These are phyloP conservation scores for Ceyx cyanopectus DNA, from an alignment of 2,113 vertebrate genomes.

Conservation along the genomic window DNA sequence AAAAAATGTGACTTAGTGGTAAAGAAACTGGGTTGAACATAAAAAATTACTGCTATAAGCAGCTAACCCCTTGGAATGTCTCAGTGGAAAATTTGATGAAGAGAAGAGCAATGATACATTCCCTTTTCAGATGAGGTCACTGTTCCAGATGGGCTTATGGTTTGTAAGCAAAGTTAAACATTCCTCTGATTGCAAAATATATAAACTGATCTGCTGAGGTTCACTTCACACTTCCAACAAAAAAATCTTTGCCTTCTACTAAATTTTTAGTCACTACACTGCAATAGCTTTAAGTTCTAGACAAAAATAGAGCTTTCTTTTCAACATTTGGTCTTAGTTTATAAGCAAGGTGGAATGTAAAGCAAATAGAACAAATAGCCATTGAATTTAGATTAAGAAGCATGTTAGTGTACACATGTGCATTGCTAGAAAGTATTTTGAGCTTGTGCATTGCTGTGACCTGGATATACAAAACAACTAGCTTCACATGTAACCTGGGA, in stretches of 20 bases:
- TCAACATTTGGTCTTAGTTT: neutral
- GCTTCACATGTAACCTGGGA: neutral
- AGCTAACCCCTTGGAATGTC: neutral
- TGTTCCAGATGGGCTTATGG: neutral
- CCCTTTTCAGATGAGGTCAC: conserved; percentile 6
- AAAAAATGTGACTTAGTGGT: neutral
- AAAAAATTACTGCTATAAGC: neutral
- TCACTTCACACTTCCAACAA: neutral
- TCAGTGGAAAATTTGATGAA: conserved; percentile 7
- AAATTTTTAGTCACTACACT: neutral
- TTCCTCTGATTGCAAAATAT: neutral
- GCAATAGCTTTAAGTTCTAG: neutral
- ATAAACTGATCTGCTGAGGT: neutral
- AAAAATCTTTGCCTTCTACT: neutral
- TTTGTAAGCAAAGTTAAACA: neutral
- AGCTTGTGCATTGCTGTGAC: neutral
- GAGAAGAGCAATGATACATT: neutral
- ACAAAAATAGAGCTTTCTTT: neutral
- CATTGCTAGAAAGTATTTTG: neutral
- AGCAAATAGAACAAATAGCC: neutral
- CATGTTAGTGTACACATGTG: neutral
- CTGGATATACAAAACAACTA: neutral
- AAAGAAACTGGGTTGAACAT: neutral
- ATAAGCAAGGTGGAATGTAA: neutral
- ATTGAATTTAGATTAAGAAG: neutral